Evolutionary conservation across 2,113 vertebrate genomes (phyloP), one percentile per base, ranked within the genome.

Genomic region (Melanerpes formicivorus): DNA sequence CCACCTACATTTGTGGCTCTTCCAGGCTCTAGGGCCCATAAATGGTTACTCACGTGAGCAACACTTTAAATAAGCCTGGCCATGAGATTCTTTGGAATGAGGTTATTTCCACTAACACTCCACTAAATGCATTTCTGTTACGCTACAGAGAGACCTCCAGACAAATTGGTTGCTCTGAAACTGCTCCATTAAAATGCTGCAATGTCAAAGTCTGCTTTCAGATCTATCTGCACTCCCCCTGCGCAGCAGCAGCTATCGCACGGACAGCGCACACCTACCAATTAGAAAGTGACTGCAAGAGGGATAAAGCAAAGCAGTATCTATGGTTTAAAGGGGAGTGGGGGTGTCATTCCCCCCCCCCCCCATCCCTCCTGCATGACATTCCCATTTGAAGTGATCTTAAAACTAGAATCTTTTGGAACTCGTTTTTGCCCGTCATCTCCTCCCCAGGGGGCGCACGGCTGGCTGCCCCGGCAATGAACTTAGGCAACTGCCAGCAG

Each of bases 21-120:
- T 82, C 37, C 56, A 80, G 60, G 78, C 63, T 59, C 46, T 27
- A 46, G 9, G 17, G 17, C 71, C 81, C 71, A 37, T 27, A 90
- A 84, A 85, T 0, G 4, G 56, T 80, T n/a, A 69, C 32, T 87
- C 60, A 55, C 26, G 52, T 27, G 62, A 95, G 40, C 58, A 84
- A 82, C 12, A 11, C 64, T 91, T 90, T 16, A 77, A 85, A 94
- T 84, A 93, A 89, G 89, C 62, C 81, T 60, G 37, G 89, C 79
- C 87, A 84, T 48, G 67, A 87, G 90, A 92, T 84, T 64, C 93
- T 84, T 54, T 42, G 65, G 54, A 90, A 87, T 87, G 48, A 90
- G 94, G 94, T 94, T 88, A 93, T 89, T 96, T 91, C 91, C 75
- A 87, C 81, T 87, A 87, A 84, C 67, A 62, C 67, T 60, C 30